Evolutionary conservation across 2,888 invertebrate genomes (phyloP), one percentile per base, ranked within the genome.

Genomic region (Synanthedon tipuliformis): DNA sequence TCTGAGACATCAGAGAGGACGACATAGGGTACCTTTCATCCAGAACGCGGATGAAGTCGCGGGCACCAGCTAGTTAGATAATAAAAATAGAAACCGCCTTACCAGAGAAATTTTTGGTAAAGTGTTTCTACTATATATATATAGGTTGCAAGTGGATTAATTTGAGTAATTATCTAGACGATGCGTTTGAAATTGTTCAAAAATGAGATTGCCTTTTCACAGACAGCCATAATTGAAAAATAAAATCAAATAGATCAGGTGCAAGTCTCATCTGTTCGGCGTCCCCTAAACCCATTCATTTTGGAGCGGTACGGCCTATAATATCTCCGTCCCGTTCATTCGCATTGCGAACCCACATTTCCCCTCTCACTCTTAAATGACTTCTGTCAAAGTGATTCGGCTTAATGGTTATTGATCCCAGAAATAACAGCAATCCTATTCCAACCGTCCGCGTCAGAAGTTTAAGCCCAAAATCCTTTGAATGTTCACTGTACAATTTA

Each of bases 321-420:
- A 60, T 62, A 55, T 57, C 57, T 12, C 64, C 56, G 45, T 73
- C 78, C 67, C 75, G 54, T 59, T 83, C 69, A 51, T 67, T 63
- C 74, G 16, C 53, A 50, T 34, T 56, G 57, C 55, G 68, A 62
- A 58, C 57, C 60, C 55, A 58, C 61, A 69, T 65, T 57, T 56
- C 58, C 65, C 57, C 55, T 74, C 74, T 68, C 73, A 58, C 67
- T 72, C 69, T 60, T 66, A 69, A 72, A 70, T 78, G 78, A 77
- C 75, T 80, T 78, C 78, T 81, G 79, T 79, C 75, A 71, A 78
- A 76, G 70, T 77, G 77, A 79, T 78, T 75, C 71, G 70, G 74
- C 71, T 78, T 79, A 82, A 79, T 77, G 78, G 78, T 82, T 86
- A 86, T 84, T 83, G 86, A 84, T 85, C 75, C 79, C 70, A 58